Evolutionary conservation across 1,140 invertebrate genomes (phyloP), one percentile per base, ranked within the genome.

Genomic region (Cotesia typhae): DNA sequence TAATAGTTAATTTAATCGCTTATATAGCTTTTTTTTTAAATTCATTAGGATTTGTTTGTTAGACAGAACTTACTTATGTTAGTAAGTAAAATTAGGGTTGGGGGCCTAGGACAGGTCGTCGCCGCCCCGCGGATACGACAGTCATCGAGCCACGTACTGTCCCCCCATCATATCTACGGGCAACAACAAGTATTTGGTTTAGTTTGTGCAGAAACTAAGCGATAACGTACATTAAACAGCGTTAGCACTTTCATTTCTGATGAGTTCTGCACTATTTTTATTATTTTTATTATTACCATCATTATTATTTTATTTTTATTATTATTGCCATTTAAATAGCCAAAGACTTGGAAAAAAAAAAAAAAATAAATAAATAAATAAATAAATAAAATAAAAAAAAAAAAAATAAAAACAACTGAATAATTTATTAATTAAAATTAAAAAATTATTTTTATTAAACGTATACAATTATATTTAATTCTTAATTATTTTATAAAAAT

Each of bases 31-130:
- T 47, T 74, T 74, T 28, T 74, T 38, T 5, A 47, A 47, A 47
- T 47, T 65, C 65, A 41, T 70, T 70, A 79, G 83, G 83, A 86
- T 72, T 85, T 85, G 81, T 83, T 85, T 86, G 84, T 87, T 87
- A 87, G 85, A 85, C 78, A 87, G 84, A 86, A 87, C 86, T 87
- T 87, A 87, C 86, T 87, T 87, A 87, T 87, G 85, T 87, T 87
- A 87, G 85, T 87, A 87, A 87, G 86, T 87, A 87, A 87, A 82
- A 87, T 85, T 85, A 81, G 86, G 83, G 86, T 84, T 85, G 84
- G 85, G 84, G 86, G 84, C 86, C 86, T 87, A 87, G 86, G 86
- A 87, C 85, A 87, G 86, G 84, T 87, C 84, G 85, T 86, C 86
- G 82, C 84, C 86, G 85, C 85, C 86, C 86, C 84, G 86, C 83